Evolutionary conservation across 2,113 vertebrate genomes (phyloP).

Genomic region (Tragulus kanchil): DNA sequence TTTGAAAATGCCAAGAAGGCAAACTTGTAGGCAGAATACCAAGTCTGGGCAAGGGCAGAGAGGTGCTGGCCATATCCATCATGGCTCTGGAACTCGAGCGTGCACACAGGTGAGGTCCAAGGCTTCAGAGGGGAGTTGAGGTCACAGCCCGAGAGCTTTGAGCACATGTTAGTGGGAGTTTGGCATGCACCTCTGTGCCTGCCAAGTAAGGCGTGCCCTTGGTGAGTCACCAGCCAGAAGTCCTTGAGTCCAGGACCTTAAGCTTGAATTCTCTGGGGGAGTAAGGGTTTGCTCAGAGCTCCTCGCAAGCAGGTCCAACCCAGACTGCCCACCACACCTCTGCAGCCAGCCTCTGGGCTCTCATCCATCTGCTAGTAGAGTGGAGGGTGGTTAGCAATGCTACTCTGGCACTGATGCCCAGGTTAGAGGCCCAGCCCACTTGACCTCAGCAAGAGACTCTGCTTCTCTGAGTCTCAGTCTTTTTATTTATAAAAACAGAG

Average conservation of each 20-base stretch:
- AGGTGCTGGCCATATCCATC: too few species aligned
- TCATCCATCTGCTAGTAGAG: neutral
- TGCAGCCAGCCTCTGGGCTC: neutral
- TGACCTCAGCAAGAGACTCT: slow-evolving; percentile 3
- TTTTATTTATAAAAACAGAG: slow-evolving; percentile 13
- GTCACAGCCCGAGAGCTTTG: neutral
- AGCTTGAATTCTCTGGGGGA: neutral
- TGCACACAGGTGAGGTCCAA: neutral
- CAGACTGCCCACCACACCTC: neutral
- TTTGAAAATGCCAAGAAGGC: neutral
- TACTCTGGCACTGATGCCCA: neutral
- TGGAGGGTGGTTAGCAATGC: neutral
- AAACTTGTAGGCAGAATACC: neutral
- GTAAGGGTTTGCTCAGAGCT: neutral
- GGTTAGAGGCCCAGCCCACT: neutral
- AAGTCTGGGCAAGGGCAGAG: neutral
- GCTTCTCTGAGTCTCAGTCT: neutral
- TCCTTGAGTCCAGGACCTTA: neutral
- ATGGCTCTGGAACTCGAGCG: neutral
- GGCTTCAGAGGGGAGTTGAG: slow-evolving; percentile 11
- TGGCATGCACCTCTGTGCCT: neutral
- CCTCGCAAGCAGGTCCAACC: neutral
- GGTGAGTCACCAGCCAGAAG: neutral
- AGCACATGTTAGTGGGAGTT: neutral
- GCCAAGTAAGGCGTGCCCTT: slow-evolving; percentile 9